Percentiles rank a stretch among this genome's conserved stretches.
Conservation (phyloP, 2,888 invertebrate genomes). For the Lithophane leautieri region DNA sequence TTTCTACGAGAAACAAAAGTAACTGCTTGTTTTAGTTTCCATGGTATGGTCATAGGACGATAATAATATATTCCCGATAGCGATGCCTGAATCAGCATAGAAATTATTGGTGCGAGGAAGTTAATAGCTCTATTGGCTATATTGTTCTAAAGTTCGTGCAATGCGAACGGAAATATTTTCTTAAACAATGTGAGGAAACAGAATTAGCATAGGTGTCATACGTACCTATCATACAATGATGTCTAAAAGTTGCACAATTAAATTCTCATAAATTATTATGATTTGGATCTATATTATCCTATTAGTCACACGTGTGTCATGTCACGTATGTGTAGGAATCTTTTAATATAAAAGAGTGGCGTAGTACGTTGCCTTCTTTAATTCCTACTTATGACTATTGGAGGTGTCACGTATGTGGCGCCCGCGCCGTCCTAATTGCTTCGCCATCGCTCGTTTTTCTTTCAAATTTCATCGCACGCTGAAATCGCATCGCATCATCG, state of each 20-base stretch:
- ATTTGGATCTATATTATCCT: conserved; percentile 10
- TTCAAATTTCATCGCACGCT: too few species aligned
- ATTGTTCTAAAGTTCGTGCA: conserved; percentile 32
- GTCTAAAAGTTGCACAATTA: conserved; percentile 16
- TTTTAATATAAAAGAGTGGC: neutral
- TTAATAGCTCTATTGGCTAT: conserved; percentile 7
- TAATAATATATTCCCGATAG: neutral
- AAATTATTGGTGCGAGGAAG: conserved; percentile 25
- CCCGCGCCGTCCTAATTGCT: too few species aligned
- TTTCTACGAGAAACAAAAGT: neutral
- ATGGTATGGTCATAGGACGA: neutral
- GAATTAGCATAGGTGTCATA: conserved; percentile 37
- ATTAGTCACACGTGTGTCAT: conserved; percentile 5
- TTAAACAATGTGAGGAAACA: conserved; percentile 54
- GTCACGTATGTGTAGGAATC: neutral
- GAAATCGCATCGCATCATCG: too few species aligned
- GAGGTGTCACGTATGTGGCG: neutral
- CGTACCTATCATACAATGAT: conserved; percentile 2
- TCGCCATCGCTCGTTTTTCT: too few species aligned
- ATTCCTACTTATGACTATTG: neutral
- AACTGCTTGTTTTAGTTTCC: neutral
- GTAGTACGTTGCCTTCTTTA: neutral
- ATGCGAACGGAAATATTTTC: conserved; percentile 42
- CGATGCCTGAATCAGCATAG: conserved; percentile 26
- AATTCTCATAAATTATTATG: conserved; percentile 19